Evolutionary conservation across 2,888 invertebrate species (phyloP), one percentile per base, ranked within the genome.

Genomic region (Brachypalpus laphriformis): DNA sequence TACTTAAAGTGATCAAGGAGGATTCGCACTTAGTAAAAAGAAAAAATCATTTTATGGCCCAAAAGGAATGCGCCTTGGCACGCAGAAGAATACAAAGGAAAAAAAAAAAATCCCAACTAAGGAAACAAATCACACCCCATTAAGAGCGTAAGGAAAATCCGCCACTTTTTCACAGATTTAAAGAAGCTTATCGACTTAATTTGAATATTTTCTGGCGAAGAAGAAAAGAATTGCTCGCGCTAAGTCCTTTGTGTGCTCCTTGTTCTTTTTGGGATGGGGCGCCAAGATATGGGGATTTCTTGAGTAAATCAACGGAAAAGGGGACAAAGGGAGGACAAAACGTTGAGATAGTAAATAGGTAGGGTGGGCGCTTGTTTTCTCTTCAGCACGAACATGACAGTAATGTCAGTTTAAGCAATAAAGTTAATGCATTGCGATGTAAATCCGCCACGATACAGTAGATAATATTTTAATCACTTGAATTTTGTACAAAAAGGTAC

Each of bases 1-100:
- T 72, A 74, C 68, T 65, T 68, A 82, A 87, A 82, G 89, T 89
- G 91, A 91, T 91, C 91, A 90, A 90, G 89, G 88, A 89, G 90
- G 91, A 91, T 91, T 91, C 89, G 89, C 91, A 91, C 91, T 90
- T 91, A 90, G 90, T 91, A 90, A 91, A 90, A 90, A 88, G 89
- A 88, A 89, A 89, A 89, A 88, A 89, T 87, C 89, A 89, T 90
- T 90, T 90, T 89, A 91, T 89, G 89, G 90, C 90, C 89, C 89
- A 89, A 45, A 37, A 82, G 28, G 77, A 70, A 76, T 76, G 56
- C 20, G 57, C 28, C 57, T 63, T 63, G 61, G 74, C 49, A 82
- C 76, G 59, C 49, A 71, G 16, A 70, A 47, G 57, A 54, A 56
- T 45, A 59, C 45, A 54, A 54, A 28, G 57, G 45, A 40, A 31